phyloP scores from a whole-genome alignment of 2,888 invertebrate genomes.

The Pammene fasciana region DNA sequence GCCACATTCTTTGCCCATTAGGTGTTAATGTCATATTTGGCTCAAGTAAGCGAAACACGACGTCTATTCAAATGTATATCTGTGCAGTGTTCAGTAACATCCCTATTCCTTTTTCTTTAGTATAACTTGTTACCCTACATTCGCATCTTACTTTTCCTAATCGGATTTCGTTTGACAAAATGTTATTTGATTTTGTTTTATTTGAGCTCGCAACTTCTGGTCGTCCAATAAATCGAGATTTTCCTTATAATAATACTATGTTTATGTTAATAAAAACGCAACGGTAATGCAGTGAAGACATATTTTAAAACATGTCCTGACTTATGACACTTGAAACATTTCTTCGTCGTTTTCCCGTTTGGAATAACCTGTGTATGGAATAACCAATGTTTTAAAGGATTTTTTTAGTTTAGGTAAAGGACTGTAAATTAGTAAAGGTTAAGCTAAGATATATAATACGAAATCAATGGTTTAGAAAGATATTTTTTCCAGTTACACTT shows the following conservation, averaged over 20 bases:
- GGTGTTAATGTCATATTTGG: too few relatives aligned
- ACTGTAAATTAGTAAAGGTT: background rate
- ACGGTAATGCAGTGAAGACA: conserved; percentile 3
- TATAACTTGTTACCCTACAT: conserved; percentile 51
- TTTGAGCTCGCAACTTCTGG: background rate
- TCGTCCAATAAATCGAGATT: conserved; percentile 14
- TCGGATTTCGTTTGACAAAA: conserved; percentile 41
- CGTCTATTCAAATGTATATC: background rate
- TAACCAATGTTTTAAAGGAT: background rate
- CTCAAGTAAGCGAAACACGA: background rate
- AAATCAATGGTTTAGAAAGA: too few relatives aligned
- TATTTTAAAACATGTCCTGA: conserved; percentile 6
- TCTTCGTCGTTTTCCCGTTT: conserved; percentile 9
- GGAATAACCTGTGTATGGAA: background rate
- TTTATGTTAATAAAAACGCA: background rate
- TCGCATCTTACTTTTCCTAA: conserved; percentile 47
- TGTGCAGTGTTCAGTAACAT: background rate
- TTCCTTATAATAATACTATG: conserved; percentile 9
- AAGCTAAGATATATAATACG: too few relatives aligned
- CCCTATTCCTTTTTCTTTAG: conserved; percentile 48
- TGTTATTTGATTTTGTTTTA: conserved; percentile 42
- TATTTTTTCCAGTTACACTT: too few relatives aligned
- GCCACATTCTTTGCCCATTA: too few relatives aligned
- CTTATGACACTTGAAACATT: conserved; percentile 4
- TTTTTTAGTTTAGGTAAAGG: background rate